These are phyloP conservation scores for Atta cephalotes DNA, from an alignment of 1,140 invertebrate genomes.

Conservation along the genomic window DNA sequence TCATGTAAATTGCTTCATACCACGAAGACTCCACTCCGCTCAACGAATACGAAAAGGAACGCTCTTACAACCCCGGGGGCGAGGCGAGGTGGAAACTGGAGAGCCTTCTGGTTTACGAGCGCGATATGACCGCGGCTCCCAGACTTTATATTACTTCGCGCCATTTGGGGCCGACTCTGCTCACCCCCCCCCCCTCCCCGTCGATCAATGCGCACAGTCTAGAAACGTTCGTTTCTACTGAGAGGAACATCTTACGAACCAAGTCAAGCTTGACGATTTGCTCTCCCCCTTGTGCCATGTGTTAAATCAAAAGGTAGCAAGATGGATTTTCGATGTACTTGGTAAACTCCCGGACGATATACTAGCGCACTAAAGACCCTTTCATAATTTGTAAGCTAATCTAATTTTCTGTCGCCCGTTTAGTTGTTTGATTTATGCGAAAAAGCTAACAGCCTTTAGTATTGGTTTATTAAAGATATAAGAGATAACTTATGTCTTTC, in stretches of 20 bases:
- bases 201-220: conserved; percentile 58
- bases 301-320: conserved; percentile 41
- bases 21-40: conserved; percentile 43
- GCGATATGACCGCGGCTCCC: conserved; percentile 78
- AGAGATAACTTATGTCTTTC: not conserved
- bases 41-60: conserved; percentile 75
- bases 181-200: conserved; percentile 33
- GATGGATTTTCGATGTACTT: conserved; percentile 62
- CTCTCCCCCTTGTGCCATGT: conserved; percentile 25
- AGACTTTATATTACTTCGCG: conserved; percentile 82
- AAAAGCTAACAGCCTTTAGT: not conserved
- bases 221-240: conserved; percentile 46
- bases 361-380: conserved; percentile 16
- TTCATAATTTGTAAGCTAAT: conserved; percentile 63
- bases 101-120: conserved; percentile 80
- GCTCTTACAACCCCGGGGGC: conserved; percentile 65
- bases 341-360: conserved; percentile 44
- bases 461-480: conserved; percentile 21
- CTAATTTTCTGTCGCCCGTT: conserved; percentile 27
- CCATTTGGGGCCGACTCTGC: conserved; percentile 71
- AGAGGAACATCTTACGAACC: conserved; percentile 26
- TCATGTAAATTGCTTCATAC: conserved; percentile 81
- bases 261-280: conserved; percentile 71
- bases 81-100: conserved; percentile 63
- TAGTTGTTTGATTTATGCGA: conserved; percentile 47